phyloP scores from a whole-genome alignment of 1,140 invertebrate species.

The Brevipalpus yothersi region DNA sequence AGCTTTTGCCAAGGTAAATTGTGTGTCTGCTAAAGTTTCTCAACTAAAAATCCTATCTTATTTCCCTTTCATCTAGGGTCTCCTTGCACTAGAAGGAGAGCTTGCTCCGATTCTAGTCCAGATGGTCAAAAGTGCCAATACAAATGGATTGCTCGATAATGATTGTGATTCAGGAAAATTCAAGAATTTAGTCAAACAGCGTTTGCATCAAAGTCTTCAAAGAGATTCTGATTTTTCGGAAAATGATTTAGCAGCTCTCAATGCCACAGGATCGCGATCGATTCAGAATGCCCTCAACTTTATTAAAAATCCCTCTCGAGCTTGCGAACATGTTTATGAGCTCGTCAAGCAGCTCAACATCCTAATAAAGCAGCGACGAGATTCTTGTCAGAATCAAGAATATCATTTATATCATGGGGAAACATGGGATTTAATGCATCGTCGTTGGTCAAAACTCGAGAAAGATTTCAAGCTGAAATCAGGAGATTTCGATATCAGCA shows the following conservation, averaged over 20 bases:
- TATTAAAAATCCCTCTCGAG: constrained; percentile 83
- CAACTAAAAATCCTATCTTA: background rate
- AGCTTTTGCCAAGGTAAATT: constrained; percentile 73
- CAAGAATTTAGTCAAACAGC: constrained; percentile 81
- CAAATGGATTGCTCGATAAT: constrained; percentile 89
- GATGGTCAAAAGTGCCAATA: constrained; percentile 99
- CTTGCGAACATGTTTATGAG: constrained; percentile 65
- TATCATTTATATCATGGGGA: constrained; percentile 87
- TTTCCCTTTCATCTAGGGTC: constrained; percentile 24
- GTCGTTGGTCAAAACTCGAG: constrained; percentile 93
- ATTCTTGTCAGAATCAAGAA: constrained; percentile 36
- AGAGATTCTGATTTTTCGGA: constrained; percentile 61
- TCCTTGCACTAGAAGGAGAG: constrained; percentile 89
- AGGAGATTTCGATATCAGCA: constrained; percentile 81
- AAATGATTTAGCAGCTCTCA: constrained; percentile 60
- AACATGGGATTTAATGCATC: constrained; percentile 92
- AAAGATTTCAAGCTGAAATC: constrained; percentile 87
- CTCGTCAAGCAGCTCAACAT: constrained; percentile 62
- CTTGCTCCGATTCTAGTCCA: constrained; percentile 94
- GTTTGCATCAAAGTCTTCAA: constrained; percentile 75
- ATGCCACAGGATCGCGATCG: constrained; percentile 58
- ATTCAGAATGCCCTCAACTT: constrained; percentile 42
- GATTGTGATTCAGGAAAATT: constrained; percentile 89
- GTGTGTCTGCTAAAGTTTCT: background rate
- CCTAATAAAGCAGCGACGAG: constrained; percentile 49